Evolutionary conservation across 1,140 invertebrate species (phyloP).

Genomic region (Drosophila neocordata): DNA sequence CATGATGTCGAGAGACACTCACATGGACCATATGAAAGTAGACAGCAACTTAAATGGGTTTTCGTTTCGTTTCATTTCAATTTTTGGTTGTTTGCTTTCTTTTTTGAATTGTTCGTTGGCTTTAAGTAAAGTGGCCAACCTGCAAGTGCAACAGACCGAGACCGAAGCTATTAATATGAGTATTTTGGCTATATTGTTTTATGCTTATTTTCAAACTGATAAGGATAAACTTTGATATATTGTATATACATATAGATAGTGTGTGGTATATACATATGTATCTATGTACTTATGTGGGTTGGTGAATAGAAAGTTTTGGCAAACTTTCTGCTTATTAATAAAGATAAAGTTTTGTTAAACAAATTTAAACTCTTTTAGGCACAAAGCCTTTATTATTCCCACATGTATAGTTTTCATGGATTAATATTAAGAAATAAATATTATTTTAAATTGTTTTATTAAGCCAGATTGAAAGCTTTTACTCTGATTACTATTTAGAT

Average conservation of each 20-base stretch:
- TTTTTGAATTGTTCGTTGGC: conserved; percentile 38
- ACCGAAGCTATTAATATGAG: conserved; percentile 56
- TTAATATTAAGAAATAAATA: neutral
- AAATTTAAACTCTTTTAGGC: neutral
- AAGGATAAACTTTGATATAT: conserved; percentile 65
- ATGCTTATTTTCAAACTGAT: conserved; percentile 37
- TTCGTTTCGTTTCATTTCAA: conserved; percentile 23
- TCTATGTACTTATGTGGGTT: neutral
- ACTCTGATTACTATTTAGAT: too few relatives aligned
- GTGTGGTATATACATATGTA: neutral
- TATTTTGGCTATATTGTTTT: conserved; percentile 38
- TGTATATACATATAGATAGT: too few relatives aligned
- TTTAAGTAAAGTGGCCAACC: conserved; percentile 28
- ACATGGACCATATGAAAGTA: conserved; percentile 34
- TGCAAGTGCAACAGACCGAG: conserved; percentile 74
- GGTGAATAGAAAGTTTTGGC: conserved; percentile 14
- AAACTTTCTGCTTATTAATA: conserved; percentile 15
- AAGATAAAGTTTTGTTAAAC: conserved; percentile 21
- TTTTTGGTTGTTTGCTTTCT: conserved; percentile 14
- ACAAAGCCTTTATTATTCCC: neutral
- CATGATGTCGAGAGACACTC: conserved; percentile 49
- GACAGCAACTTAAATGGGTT: conserved; percentile 59
- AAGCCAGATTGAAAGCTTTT: too few relatives aligned
- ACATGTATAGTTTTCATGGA: neutral
- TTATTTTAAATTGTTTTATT: neutral